phyloP scores from a whole-genome alignment of 2,888 invertebrate species.

The Hydrotaea diabolus region DNA sequence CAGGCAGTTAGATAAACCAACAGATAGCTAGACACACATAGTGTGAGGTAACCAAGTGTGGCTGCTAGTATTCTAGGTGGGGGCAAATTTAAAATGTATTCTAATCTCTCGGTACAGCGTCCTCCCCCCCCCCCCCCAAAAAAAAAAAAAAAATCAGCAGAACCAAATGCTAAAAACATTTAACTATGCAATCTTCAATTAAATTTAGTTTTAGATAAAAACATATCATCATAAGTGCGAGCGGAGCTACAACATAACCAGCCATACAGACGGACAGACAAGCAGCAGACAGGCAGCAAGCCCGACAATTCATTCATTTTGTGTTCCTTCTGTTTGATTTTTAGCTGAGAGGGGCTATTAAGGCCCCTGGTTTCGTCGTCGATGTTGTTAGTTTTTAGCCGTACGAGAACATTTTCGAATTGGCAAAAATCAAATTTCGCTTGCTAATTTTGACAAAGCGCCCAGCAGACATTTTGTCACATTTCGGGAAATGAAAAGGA shows the following conservation, averaged over 20 bases:
- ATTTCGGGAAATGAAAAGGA: neutral
- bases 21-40: neutral
- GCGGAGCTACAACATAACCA: too few relatives aligned
- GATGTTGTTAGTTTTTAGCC: neutral
- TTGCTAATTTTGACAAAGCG: constrained; percentile 33
- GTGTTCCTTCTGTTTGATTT: neutral
- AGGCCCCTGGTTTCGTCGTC: neutral
- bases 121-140: neutral
- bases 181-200: constrained; percentile 5
- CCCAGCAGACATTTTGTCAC: too few relatives aligned
- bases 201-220: constrained; percentile 19
- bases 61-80: too few relatives aligned
- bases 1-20: too few relatives aligned
- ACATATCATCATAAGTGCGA: constrained; percentile 16
- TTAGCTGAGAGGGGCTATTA: neutral
- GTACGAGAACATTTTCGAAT: neutral
- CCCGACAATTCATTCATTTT: constrained; percentile 18
- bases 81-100: too few relatives aligned
- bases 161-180: constrained; percentile 5
- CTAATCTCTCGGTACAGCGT: too few relatives aligned
- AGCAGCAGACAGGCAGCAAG: too few relatives aligned
- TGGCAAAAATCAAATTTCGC: constrained; percentile 36
- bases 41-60: neutral
- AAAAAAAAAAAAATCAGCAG: neutral
- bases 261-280: neutral